Base-by-base conservation (phyloP, 2,888 invertebrate genomes). In the Yponomeuta evonymella region DNA sequence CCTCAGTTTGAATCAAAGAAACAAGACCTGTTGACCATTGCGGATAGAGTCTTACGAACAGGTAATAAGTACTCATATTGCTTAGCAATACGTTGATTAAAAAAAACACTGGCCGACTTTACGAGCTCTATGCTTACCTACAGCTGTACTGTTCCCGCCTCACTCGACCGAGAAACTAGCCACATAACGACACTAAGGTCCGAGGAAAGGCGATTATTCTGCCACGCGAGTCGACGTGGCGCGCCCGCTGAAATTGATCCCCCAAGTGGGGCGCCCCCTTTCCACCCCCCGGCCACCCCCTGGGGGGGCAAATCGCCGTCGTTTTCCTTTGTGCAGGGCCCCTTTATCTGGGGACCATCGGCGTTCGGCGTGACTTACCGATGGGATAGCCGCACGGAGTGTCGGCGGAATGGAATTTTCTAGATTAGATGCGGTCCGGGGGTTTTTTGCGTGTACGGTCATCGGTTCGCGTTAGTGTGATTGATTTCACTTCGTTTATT, bases 191-290 rank as follows among this genome's bases (percentile, higher is more conserved):
- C 79, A 77, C 80, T 75, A 75, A 78, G 83, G 83, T 81, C 83
- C 82, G 78, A 78, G 76, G 77, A 85, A 85, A 84, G 84, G 82
- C 84, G 85, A 85, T 85, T 85, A 85, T 83, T 78, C 72, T 76
- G 79, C 78, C 80, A 81, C 81, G 81, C 79, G 77, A 81, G 81
- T 79, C 78, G 82, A 79, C 81, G 82, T 83, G 81, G 81, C 80
- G 76, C 77, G 73, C 80, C 80, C 82, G 77, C 77, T 82, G 82
- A 79, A 82, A 84, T 83, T 82, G 83, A 82, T 82, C 83, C 80
- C 64, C 69, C 79, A 73, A 75, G 74, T 75, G 78, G 77, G 75
- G 73, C 67, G 64, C 66, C 71, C 72, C 75, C 73, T 75, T 74
- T 69, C n/a, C 71, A 8, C 71, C 70, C 66, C 69, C 70, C 70